A percentile compares a stretch with the other conserved stretches of the same genome.
Conservation (phyloP, 2,888 invertebrate genomes). For the Himalopsyche anomala region DNA sequence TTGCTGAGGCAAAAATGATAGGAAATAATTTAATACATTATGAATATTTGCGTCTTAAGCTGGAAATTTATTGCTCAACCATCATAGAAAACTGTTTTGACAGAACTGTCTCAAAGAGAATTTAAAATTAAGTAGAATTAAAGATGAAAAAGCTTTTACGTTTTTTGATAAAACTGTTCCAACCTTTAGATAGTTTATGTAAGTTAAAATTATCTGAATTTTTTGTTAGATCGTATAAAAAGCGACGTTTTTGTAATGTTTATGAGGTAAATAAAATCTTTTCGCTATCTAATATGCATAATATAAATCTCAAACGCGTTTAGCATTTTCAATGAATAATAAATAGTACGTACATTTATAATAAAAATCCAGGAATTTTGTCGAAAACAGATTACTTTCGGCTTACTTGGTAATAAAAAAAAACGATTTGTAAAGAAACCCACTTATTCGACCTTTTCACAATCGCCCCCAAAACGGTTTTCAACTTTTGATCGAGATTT, state of each 20-base stretch:
- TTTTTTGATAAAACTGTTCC: too few relatives aligned
- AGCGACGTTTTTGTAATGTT: background rate
- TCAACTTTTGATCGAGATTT: background rate
- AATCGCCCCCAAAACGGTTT: background rate
- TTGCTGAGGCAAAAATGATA: too few relatives aligned
- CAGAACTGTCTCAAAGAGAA: too few relatives aligned
- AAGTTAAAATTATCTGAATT: background rate
- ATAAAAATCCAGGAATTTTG: background rate
- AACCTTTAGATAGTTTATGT: background rate
- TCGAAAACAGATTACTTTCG: background rate
- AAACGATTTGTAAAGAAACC: conserved; percentile 22
- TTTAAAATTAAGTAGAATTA: too few relatives aligned
- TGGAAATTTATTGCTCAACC: too few relatives aligned
- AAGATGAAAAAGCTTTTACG: too few relatives aligned
- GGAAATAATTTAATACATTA: too few relatives aligned
- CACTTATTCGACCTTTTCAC: conserved; percentile 5
- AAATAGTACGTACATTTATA: background rate
- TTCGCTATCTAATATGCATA: too few relatives aligned
- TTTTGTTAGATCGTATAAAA: background rate
- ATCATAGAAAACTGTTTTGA: too few relatives aligned
- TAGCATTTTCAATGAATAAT: background rate
- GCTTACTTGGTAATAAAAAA: background rate
- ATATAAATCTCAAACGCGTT: background rate
- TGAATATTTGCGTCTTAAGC: too few relatives aligned
- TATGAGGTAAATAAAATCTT: background rate